Evolutionary conservation across 2,113 vertebrate species (phyloP), one percentile per base, ranked within the genome.

Genomic region (Ammodytes dubius): DNA sequence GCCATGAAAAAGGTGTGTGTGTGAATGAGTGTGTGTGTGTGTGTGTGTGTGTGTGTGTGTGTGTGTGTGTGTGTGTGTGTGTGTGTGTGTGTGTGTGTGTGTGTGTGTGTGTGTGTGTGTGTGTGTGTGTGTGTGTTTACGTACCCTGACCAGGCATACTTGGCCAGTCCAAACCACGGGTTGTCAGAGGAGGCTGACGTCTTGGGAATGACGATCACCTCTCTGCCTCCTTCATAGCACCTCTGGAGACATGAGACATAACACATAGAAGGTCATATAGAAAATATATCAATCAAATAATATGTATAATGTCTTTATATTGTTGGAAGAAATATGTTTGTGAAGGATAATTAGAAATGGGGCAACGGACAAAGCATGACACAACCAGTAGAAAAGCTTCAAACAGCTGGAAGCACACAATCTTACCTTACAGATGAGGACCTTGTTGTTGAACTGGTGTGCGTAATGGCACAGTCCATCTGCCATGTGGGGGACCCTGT

Each of bases 361-460:
- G 5, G 10, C 19, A 14, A 9, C 17, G 5, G 14, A 52, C 8
- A 13, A 8, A 58, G n/a, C 8, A 13, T 11, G 2, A 4, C 4
- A 50, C 1, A 61, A 15, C 2, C 2, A 7, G 64, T 11, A 35
- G 43, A 35, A 46, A 12, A 12, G 27, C 27, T 35, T 4, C 17
- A 15, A 15, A 37, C 19, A 37, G 19, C 27, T 61, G 45, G 49
- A 50, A 19, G 1, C 7, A 65, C 15, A 11, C 53, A 2, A 13
- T 43, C 86, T 88, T 78, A 96, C 96, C 95, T 95, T 96, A 82
- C 96, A 96, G 84, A 96, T 96, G 13, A 95, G 90, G 58, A 96
- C 96, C 82, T 96, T 96, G 91, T 96, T 96, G 92, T 94, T 96
- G 90, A 88, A 96, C 84, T 96, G 95, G 85, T 96, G 95, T 27